Evolutionary conservation across 2,113 vertebrate genomes (phyloP).

Genomic region (Mus pahari): DNA sequence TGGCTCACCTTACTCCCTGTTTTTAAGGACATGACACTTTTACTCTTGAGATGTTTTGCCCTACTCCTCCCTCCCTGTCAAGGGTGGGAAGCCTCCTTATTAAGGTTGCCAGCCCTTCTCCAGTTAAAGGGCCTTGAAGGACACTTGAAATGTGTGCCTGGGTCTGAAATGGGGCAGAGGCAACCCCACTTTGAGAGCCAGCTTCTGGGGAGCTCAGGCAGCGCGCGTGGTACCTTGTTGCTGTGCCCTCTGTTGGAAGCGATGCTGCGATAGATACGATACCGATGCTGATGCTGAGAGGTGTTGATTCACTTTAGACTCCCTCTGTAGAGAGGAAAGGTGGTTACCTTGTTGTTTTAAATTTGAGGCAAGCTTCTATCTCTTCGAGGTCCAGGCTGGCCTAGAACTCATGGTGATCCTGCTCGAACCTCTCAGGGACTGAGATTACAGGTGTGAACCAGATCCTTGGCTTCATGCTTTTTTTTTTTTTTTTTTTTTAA

Average conservation of each 20-base stretch:
- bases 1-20: neutral
- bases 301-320: neutral
- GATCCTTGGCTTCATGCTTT: neutral
- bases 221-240: neutral
- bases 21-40: neutral
- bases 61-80: neutral
- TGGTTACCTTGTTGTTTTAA: neutral
- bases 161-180: neutral
- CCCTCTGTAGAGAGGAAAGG: neutral
- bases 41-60: neutral
- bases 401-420: neutral
- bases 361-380: neutral
- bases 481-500: neutral
- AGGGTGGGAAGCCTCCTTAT: neutral
- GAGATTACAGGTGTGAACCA: neutral
- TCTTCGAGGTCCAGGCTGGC: neutral
- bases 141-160: neutral
- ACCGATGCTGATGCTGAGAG: too few species aligned
- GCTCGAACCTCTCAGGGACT: neutral
- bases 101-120: neutral
- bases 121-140: neutral
- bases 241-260: neutral
- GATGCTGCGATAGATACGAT: too few species aligned
- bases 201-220: neutral
- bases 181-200: neutral